Evolutionary conservation across 2,888 invertebrate species (phyloP).

Genomic region (Mellilla xanthometata): DNA sequence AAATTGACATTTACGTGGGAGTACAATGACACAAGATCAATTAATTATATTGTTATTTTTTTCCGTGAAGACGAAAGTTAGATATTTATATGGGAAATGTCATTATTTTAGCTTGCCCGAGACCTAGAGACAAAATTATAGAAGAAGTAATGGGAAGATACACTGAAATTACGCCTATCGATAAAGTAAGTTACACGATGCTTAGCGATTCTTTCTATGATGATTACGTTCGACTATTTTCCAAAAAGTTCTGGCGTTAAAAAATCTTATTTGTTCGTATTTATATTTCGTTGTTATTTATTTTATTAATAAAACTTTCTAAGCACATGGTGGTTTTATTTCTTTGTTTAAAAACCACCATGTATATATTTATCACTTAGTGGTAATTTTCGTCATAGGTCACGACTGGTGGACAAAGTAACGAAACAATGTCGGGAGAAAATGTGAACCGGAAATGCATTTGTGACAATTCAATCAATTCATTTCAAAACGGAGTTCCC

Average conservation of each 20-base stretch:
- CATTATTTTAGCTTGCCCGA: slow-evolving; percentile 58
- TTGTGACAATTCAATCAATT: slow-evolving; percentile 17
- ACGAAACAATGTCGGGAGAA: slow-evolving; percentile 8
- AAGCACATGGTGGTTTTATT: slow-evolving; percentile 56
- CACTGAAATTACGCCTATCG: slow-evolving; percentile 46
- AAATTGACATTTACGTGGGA: slow-evolving; percentile 47
- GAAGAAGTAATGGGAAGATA: slow-evolving; percentile 64
- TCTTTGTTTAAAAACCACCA: slow-evolving; percentile 42
- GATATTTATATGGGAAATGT: slow-evolving; percentile 1
- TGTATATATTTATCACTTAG: slow-evolving; percentile 25
- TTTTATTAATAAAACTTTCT: slow-evolving; percentile 33
- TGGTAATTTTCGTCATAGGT: slow-evolving; percentile 44
- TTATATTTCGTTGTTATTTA: not conserved
- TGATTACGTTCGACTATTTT: slow-evolving; percentile 5
- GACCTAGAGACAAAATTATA: slow-evolving; percentile 54
- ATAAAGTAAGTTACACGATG: slow-evolving; percentile 59
- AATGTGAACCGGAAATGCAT: slow-evolving; percentile 24
- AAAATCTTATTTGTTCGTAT: not conserved
- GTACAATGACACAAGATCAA: slow-evolving; percentile 40
- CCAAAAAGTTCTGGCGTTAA: not conserved
- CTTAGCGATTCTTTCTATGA: slow-evolving; percentile 34
- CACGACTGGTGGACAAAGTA: slow-evolving; percentile 19
- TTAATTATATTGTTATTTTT: not conserved
- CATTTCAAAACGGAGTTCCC: not conserved
- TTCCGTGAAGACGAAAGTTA: not conserved